phyloP scores from a whole-genome alignment of 2,888 invertebrate genomes.

The Drosophila infuscata region DNA sequence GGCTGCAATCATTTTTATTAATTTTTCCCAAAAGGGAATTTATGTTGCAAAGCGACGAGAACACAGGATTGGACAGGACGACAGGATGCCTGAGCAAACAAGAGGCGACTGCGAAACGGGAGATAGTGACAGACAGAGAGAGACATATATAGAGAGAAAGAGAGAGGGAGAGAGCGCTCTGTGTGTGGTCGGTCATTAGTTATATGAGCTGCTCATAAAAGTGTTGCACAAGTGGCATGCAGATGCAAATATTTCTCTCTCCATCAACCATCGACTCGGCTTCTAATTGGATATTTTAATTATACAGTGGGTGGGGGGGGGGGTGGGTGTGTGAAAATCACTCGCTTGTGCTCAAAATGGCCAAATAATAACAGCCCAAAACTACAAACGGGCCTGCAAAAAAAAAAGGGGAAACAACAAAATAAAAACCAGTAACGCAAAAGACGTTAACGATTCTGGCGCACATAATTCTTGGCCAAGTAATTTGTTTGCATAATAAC shows the following conservation, averaged over 20 bases:
- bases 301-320: slow-evolving; percentile 36
- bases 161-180: neutral
- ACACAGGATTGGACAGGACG: slow-evolving; percentile 17
- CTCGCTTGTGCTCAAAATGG: slow-evolving; percentile 44
- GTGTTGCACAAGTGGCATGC: slow-evolving; percentile 12
- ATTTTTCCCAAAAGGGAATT: slow-evolving; percentile 75
- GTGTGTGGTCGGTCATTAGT: slow-evolving; percentile 49
- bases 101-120: neutral
- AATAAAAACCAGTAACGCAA: slow-evolving; percentile 5
- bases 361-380: slow-evolving; percentile 62
- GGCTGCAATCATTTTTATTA: slow-evolving; percentile 78
- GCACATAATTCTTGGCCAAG: slow-evolving; percentile 49
- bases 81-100: slow-evolving; percentile 1
- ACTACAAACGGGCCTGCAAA: slow-evolving; percentile 15
- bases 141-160: too few species aligned
- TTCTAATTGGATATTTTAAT: slow-evolving; percentile 76
- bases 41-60: slow-evolving; percentile 54
- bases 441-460: slow-evolving; percentile 50
- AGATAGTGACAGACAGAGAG: neutral
- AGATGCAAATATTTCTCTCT: slow-evolving; percentile 36
- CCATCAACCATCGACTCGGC: slow-evolving; percentile 5
- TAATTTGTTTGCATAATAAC: slow-evolving; percentile 80
- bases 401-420: neutral
- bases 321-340: slow-evolving; percentile 25
- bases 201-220: slow-evolving; percentile 64